Evolutionary conservation across 2,113 vertebrate genomes (phyloP), one percentile per base, ranked within the genome.

Genomic region (Naja naja): DNA sequence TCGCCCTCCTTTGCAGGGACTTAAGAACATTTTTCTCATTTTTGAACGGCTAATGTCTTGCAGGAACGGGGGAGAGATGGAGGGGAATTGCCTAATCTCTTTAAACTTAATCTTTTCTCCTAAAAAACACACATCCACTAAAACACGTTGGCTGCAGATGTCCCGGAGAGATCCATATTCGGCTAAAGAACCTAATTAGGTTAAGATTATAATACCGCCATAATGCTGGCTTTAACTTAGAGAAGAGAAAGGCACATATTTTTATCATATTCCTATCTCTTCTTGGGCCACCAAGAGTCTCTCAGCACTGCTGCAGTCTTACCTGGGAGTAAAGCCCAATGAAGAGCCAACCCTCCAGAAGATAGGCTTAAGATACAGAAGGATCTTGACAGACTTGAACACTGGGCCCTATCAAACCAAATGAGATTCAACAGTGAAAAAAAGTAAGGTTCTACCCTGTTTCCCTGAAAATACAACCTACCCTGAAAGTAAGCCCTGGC

Each of bases 21-120:
- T 99, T 99, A 99, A 95, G 97, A 97, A 98, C 98, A 99, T 99
- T 99, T 99, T 99, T 99, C 98, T 99, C 98, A 99, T 99, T 99
- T 99, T 98, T 99, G 98, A 99, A 98, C 98, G 98, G 99, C 99
- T 99, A 99, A 99, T 98, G 98, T 99, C 98, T 98, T 98, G 98
- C 97, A 86, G 95, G 91, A 93, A 96, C 0, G 0, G 53, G 87
- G 54, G 20, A 69, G 94, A 96, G 91, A 98, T 98, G 3, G 89
- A 90, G 94, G 96, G 91, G 98, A 98, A 98, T 99, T 98, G 98
- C 97, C 97, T 99, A 99, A 99, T 99, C 98, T 98, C 98, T 99
- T 98, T 98, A 98, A 96, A 97, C 98, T 98, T 99, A 98, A 99
- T 98, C 98, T 98, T 98, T 58, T 97, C 23, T 97, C 98, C 98